Evolutionary conservation across 2,113 vertebrate species (phyloP).

Genomic region (Gasterosteus aculeatus): DNA sequence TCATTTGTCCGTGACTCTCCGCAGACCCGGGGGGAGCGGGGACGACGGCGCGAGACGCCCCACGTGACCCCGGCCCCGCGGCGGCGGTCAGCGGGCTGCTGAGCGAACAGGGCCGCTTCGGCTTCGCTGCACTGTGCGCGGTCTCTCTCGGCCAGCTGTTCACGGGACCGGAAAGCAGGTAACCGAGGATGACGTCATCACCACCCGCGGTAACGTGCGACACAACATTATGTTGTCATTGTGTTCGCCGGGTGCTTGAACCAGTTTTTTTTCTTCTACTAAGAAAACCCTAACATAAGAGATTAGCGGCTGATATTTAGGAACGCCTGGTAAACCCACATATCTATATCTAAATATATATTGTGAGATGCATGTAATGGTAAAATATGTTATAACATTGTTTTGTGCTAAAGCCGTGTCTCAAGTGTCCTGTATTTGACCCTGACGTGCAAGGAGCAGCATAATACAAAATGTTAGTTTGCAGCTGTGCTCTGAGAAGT

Average conservation of each 20-base stretch:
- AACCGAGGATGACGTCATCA: background rate
- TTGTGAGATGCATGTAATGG: too few relatives aligned
- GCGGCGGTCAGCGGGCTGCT: slow-evolving; percentile 74
- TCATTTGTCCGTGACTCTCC: slow-evolving; percentile 20
- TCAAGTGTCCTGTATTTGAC: too few relatives aligned
- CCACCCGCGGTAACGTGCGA: background rate
- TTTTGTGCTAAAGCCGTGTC: too few relatives aligned
- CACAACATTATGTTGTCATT: background rate
- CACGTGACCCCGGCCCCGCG: slow-evolving; percentile 28
- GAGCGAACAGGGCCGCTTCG: slow-evolving; percentile 85
- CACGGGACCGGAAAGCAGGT: slow-evolving; percentile 86
- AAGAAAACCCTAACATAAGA: background rate
- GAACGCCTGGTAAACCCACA: background rate
- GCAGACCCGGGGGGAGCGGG: slow-evolving; percentile 68
- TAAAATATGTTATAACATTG: too few relatives aligned
- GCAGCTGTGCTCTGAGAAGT: too few relatives aligned
- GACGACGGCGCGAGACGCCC: slow-evolving; percentile 10
- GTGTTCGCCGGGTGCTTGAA: background rate
- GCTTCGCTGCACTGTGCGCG: slow-evolving; percentile 87
- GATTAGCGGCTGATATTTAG: background rate
- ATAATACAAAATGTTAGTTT: too few relatives aligned
- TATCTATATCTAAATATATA: too few relatives aligned
- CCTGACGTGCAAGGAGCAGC: too few relatives aligned
- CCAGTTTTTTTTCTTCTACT: background rate
- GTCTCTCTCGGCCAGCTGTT: slow-evolving; percentile 87